These are phyloP conservation scores for Tolypeutes matacus DNA, from an alignment of 2,797 vertebrate species.

Conservation along the genomic window DNA sequence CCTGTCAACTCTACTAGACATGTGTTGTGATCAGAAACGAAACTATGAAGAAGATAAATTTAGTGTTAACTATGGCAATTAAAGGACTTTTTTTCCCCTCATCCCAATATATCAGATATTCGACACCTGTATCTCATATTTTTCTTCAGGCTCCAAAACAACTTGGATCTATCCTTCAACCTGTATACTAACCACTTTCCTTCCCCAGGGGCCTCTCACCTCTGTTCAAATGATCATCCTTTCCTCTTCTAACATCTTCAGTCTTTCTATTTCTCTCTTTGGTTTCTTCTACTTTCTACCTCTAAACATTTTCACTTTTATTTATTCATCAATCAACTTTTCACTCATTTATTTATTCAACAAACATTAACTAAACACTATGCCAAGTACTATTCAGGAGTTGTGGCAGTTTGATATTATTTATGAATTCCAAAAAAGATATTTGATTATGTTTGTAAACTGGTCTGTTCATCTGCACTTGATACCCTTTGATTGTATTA, in stretches of 20 bases:
- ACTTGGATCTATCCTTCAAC: background rate
- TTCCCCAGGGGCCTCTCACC: background rate
- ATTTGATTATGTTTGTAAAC: no score
- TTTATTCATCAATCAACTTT: background rate
- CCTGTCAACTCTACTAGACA: background rate
- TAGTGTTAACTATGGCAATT: constrained; percentile 22
- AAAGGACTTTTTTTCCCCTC: background rate
- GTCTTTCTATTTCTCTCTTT: background rate
- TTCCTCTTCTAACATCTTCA: background rate
- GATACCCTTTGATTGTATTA: no score
- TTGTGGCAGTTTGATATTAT: no score
- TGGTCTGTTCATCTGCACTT: no score
- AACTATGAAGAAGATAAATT: constrained; percentile 53
- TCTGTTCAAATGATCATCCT: background rate
- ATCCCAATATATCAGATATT: background rate
- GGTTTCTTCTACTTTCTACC: background rate
- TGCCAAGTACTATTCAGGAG: background rate
- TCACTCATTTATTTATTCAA: constrained; percentile 34
- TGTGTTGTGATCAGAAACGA: constrained; percentile 1
- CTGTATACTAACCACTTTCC: background rate
- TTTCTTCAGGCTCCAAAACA: background rate
- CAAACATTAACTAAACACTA: constrained; percentile 9
- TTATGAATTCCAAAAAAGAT: no score
- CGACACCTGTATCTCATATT: background rate
- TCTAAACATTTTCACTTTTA: constrained; percentile 27